A percentile compares a stretch with the other conserved stretches of the same genome.
phyloP scores from a whole-genome alignment of 2,888 invertebrate genomes.

The Athrips mouffetella region DNA sequence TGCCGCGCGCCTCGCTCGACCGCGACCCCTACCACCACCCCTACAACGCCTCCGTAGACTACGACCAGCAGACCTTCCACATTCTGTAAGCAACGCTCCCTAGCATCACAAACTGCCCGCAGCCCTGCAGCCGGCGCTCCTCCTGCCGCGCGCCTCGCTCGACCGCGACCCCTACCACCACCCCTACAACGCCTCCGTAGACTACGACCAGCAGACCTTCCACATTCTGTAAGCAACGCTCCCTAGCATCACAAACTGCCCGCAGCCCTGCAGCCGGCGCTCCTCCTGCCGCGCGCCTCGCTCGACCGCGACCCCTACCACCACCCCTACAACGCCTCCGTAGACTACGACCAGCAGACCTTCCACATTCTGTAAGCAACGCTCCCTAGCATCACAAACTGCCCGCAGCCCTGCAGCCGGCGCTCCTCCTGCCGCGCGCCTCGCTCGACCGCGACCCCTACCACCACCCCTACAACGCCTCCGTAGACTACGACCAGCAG shows the following conservation, averaged over 20 bases:
- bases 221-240: conserved; percentile 40
- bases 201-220: conserved; percentile 40
- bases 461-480: no score
- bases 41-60: conserved; percentile 47
- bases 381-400: not conserved
- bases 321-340: conserved; percentile 44
- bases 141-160: conserved; percentile 44
- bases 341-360: conserved; percentile 39
- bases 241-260: not conserved
- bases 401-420: no score
- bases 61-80: conserved; percentile 38
- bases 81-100: conserved; percentile 40
- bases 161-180: conserved; percentile 54
- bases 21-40: conserved; percentile 50
- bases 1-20: conserved; percentile 47
- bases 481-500: no score
- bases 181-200: conserved; percentile 46
- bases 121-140: conserved; percentile 45
- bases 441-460: no score
- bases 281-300: conserved; percentile 44
- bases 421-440: no score
- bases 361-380: conserved; percentile 43
- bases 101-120: conserved; percentile 22
- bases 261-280: conserved; percentile 44
- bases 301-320: conserved; percentile 57